phyloP scores from a whole-genome alignment of 1,140 invertebrate genomes.

The Megalonaias nervosa region DNA sequence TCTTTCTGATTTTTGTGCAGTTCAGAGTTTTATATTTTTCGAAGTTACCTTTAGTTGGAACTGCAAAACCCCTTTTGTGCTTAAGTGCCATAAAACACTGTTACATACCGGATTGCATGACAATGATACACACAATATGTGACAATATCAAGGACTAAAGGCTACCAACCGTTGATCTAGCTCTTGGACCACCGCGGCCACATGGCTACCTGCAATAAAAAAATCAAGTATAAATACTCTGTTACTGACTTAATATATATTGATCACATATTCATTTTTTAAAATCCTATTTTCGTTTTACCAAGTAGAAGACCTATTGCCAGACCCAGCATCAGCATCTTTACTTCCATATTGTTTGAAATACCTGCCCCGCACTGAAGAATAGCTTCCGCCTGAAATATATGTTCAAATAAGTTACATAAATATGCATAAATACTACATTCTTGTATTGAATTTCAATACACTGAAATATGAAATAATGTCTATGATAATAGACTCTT shows the following conservation, averaged over 20 bases:
- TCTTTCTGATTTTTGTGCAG: background rate
- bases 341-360: slow-evolving; percentile 18
- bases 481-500: no score
- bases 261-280: no score
- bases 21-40: background rate
- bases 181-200: slow-evolving; percentile 36
- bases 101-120: background rate
- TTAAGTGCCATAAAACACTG: no score
- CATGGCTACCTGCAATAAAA: slow-evolving; percentile 35
- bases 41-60: background rate
- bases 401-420: no score
- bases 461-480: no score
- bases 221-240: slow-evolving; percentile 8
- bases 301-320: slow-evolving; percentile 3
- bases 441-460: no score
- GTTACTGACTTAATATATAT: background rate
- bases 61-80: no score
- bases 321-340: slow-evolving; percentile 1
- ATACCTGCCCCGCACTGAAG: slow-evolving; percentile 3
- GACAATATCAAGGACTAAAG: no score
- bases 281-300: no score
- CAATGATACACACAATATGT: background rate
- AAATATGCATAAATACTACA: no score
- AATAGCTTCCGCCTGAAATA: background rate
- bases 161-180: slow-evolving; percentile 48